A percentile compares a stretch with the other conserved stretches of the same genome.
Conservation (phyloP, 2,113 vertebrate genomes). For the Nothoprocta perdicaria region DNA sequence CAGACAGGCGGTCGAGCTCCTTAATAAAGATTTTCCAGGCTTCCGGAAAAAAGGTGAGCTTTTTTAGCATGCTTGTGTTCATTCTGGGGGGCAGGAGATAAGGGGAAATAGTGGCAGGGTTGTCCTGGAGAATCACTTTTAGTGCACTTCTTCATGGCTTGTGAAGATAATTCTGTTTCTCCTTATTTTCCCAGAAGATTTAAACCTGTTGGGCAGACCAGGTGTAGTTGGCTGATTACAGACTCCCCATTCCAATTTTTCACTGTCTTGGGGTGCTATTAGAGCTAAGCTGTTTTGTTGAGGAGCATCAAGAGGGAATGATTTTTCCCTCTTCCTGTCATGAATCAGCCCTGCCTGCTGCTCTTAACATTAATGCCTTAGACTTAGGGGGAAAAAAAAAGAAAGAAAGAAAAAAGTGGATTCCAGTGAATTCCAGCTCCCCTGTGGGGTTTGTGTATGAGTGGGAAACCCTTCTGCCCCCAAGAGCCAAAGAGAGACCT, state of each 20-base stretch:
- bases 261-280: background rate
- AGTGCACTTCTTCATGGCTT: background rate
- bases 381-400: background rate
- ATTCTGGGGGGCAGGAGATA: background rate
- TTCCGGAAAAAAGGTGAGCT: constrained; percentile 94
- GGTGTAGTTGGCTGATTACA: background rate
- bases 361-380: background rate
- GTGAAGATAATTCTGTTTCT: background rate
- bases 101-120: background rate
- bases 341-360: background rate
- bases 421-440: background rate
- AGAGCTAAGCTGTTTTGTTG: background rate
- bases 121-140: background rate
- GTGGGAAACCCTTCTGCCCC: background rate
- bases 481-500: background rate
- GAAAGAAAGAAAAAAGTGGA: background rate
- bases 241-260: background rate
- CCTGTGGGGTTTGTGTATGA: background rate
- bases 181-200: background rate
- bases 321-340: background rate
- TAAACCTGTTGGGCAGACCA: background rate
- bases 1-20: constrained; percentile 84
- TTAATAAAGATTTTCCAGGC: constrained; percentile 93
- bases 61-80: background rate
- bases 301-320: background rate